phyloP scores from a whole-genome alignment of 2,888 invertebrate species.

The Petrophora chlorosata region DNA sequence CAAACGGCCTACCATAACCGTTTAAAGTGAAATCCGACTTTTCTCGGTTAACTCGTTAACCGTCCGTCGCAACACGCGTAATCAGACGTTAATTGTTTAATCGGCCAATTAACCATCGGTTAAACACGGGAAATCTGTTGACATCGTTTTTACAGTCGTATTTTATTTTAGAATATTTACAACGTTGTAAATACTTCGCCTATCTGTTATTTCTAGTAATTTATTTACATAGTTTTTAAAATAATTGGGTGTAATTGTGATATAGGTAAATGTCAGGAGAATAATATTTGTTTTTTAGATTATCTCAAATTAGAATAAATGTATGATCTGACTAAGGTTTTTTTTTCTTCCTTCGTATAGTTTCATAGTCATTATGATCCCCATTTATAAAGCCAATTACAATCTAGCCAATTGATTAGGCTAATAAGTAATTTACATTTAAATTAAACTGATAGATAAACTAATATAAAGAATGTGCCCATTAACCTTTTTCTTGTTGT shows the following conservation, averaged over 20 bases:
- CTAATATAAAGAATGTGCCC: no score
- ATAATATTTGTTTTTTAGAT: no score
- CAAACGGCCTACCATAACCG: conserved; percentile 18
- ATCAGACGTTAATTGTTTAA: conserved; percentile 39
- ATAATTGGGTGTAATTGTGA: conserved; percentile 3
- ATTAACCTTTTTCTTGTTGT: no score
- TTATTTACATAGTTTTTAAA: conserved; percentile 12
- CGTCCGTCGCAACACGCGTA: conserved; percentile 36
- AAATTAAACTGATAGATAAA: no score
- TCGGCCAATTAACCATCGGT: conserved; percentile 31
- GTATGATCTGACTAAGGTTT: no score
- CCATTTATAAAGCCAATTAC: no score
- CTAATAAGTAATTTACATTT: no score
- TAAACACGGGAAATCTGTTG: conserved; percentile 30
- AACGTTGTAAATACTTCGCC: conserved; percentile 27
- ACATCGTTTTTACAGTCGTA: conserved; percentile 30
- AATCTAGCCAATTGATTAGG: no score
- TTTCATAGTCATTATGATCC: no score
- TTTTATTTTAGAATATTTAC: conserved; percentile 26
- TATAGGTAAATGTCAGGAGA: no score
- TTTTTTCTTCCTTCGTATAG: no score
- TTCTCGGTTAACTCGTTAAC: conserved; percentile 34
- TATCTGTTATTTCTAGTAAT: conserved; percentile 18
- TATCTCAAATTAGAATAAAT: no score
- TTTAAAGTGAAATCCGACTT: conserved; percentile 30